Conservation (phyloP, 2,888 invertebrate species). For the Drosophila pseudotalamancana region DNA sequence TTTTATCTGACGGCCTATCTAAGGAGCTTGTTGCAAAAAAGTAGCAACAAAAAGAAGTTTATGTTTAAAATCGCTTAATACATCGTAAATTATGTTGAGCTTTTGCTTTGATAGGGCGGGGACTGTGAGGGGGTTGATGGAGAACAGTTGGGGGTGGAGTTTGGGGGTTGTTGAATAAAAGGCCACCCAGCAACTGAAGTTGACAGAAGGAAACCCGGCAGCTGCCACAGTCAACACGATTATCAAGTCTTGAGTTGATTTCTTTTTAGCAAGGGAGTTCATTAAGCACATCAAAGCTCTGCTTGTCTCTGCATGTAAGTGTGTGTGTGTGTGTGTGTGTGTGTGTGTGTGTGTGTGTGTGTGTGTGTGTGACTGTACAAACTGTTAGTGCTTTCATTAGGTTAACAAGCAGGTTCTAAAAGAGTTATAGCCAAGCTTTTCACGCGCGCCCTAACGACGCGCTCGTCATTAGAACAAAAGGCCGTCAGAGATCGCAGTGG, state of each 20-base stretch:
- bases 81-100: conserved; percentile 74
- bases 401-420: conserved; percentile 50
- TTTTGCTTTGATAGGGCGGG: conserved; percentile 6
- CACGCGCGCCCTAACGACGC: conserved; percentile 66
- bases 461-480: conserved; percentile 76
- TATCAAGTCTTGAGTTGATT: conserved; percentile 46
- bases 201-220: conserved; percentile 28
- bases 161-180: background rate
- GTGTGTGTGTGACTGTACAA: conserved; percentile 26
- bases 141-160: background rate
- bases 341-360: conserved; percentile 11
- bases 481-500: conserved; percentile 61
- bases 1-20: conserved; percentile 34
- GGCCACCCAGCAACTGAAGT: conserved; percentile 36
- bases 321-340: conserved; percentile 13
- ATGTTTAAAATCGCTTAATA: conserved; percentile 78
- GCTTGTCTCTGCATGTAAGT: conserved; percentile 7
- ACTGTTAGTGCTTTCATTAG: conserved; percentile 75
- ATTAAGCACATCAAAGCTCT: conserved; percentile 34
- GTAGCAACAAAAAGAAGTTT: conserved; percentile 50
- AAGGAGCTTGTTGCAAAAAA: conserved; percentile 39
- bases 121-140: background rate
- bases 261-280: conserved; percentile 40
- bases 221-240: conserved; percentile 36
- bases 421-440: conserved; percentile 74